phyloP scores from a whole-genome alignment of 2,797 vertebrate species.

The Poeciliopsis turneri region DNA sequence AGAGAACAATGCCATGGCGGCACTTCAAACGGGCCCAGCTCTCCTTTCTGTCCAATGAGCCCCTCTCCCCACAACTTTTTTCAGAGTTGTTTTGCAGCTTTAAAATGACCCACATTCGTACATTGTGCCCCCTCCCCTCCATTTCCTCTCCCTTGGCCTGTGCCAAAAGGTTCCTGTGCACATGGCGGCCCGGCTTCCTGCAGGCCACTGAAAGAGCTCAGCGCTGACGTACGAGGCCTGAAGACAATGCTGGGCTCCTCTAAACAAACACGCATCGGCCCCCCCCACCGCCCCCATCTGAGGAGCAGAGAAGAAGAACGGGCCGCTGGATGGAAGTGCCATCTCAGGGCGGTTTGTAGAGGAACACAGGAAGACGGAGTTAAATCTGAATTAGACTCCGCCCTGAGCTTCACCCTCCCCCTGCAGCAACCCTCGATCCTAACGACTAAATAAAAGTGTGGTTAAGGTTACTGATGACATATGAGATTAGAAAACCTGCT shows the following conservation, averaged over 20 bases:
- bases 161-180: constrained; percentile 86
- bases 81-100: constrained; percentile 79
- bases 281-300: constrained; percentile 35
- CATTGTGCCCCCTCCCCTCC: constrained; percentile 52
- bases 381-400: constrained; percentile 65
- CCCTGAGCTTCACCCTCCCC: constrained; percentile 36
- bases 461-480: constrained; percentile 58
- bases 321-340: constrained; percentile 41
- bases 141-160: constrained; percentile 82
- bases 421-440: constrained; percentile 46
- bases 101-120: constrained; percentile 79
- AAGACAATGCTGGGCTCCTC: constrained; percentile 80
- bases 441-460: constrained; percentile 64
- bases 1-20: constrained; percentile 60
- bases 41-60: constrained; percentile 48
- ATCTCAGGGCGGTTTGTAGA: constrained; percentile 25
- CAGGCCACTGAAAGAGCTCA: constrained; percentile 78
- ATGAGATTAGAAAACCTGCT: constrained; percentile 45
- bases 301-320: constrained; percentile 50
- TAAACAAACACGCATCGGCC: constrained; percentile 76
- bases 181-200: constrained; percentile 85
- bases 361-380: constrained; percentile 68
- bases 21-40: constrained; percentile 64
- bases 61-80: constrained; percentile 34
- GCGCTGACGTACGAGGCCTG: constrained; percentile 77